These are phyloP conservation scores for Camelus bactrianus DNA, from an alignment of 2,113 vertebrate species.

Conservation along the genomic window DNA sequence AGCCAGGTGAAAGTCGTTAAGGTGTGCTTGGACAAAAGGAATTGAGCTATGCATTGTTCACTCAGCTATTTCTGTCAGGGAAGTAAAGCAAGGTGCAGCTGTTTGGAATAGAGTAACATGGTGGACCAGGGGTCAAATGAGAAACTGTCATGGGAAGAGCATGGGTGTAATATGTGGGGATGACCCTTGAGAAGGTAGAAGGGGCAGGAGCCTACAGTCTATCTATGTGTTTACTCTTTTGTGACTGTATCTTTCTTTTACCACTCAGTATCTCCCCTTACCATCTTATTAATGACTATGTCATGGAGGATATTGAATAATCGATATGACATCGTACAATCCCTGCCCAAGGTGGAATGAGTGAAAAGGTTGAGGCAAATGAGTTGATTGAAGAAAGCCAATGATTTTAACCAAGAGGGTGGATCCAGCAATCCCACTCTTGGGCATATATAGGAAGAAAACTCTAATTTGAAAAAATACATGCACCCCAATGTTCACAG, in stretches of 20 bases:
- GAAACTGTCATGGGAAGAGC: accelerated
- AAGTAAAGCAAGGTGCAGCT: not conserved
- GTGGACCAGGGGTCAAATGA: accelerated
- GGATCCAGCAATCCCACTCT: not conserved
- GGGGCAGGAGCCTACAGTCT: not conserved
- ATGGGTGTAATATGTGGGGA: accelerated
- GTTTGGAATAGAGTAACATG: not conserved
- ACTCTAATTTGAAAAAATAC: too few relatives aligned
- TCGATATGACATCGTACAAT: not conserved
- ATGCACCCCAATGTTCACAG: too few relatives aligned
- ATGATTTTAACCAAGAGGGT: not conserved
- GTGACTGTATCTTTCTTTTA: not conserved
- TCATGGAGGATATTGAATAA: not conserved
- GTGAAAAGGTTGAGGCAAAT: not conserved
- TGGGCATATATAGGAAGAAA: too few relatives aligned
- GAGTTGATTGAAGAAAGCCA: not conserved
- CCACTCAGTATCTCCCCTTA: not conserved
- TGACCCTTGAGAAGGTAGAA: not conserved
- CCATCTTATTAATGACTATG: not conserved
- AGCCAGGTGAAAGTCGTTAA: not conserved
- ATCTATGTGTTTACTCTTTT: not conserved
- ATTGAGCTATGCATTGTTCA: not conserved
- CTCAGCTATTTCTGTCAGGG: not conserved
- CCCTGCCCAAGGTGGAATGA: not conserved
- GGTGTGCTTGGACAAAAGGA: not conserved